Evolutionary conservation across 2,113 vertebrate genomes (phyloP).

Genomic region (Recurvirostra avosetta): DNA sequence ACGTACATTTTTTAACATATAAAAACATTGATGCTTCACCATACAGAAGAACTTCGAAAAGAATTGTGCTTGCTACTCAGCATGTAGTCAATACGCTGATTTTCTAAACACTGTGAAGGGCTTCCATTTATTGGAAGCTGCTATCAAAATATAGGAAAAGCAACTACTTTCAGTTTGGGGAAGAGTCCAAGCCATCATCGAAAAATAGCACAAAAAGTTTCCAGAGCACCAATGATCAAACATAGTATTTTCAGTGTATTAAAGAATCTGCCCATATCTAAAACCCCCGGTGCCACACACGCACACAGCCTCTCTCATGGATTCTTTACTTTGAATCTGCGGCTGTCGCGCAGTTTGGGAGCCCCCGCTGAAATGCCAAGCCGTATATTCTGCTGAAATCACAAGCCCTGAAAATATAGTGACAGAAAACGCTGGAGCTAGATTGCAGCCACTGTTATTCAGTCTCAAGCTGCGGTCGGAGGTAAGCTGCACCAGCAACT

Average conservation of each 20-base stretch:
- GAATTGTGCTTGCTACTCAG: neutral
- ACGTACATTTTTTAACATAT: neutral
- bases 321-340: neutral
- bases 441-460: neutral
- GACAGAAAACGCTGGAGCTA: neutral
- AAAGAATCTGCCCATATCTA: neutral
- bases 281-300: neutral
- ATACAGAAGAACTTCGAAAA: neutral
- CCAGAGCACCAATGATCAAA: neutral
- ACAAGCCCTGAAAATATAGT: neutral
- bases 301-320: fast-evolving
- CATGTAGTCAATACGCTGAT: neutral
- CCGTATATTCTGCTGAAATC: neutral
- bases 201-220: neutral
- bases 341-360: neutral
- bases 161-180: constrained; percentile 7
- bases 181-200: neutral
- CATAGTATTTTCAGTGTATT: neutral
- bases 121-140: neutral
- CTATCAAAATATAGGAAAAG: neutral
- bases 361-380: neutral
- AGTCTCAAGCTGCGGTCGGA: neutral
- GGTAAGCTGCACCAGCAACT: neutral
- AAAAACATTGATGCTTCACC: neutral
- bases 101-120: neutral